phyloP scores from a whole-genome alignment of 1,140 invertebrate species.

The Lutraria rhynchaena region DNA sequence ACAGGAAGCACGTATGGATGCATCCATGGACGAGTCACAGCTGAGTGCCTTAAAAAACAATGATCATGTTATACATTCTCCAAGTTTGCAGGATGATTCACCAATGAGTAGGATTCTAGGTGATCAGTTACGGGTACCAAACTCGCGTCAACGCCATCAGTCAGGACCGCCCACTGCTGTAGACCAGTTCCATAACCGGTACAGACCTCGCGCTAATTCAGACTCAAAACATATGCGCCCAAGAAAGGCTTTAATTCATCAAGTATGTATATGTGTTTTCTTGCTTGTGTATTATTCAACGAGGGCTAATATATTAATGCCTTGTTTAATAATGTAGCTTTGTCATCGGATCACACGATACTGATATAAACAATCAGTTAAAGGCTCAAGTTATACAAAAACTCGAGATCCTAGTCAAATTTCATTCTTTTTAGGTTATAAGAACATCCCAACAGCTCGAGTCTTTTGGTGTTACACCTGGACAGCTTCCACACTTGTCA shows the following conservation, averaged over 20 bases:
- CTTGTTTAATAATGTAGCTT: too few species aligned
- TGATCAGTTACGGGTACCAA: conserved; percentile 68
- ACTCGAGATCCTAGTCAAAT: too few species aligned
- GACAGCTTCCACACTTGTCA: too few species aligned
- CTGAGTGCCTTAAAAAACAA: conserved; percentile 63
- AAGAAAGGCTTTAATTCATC: conserved; percentile 58
- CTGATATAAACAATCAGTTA: too few species aligned
- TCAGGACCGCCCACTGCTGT: conserved; percentile 68
- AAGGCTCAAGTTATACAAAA: too few species aligned
- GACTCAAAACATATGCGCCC: conserved; percentile 71
- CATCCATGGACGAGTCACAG: conserved; percentile 75
- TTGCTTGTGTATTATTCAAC: not conserved
- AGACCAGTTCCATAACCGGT: conserved; percentile 75
- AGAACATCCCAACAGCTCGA: too few species aligned
- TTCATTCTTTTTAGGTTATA: too few species aligned
- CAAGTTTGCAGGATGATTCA: conserved; percentile 54
- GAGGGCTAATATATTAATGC: too few species aligned
- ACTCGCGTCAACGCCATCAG: conserved; percentile 64
- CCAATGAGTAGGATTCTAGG: conserved; percentile 78
- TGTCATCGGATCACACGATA: too few species aligned
- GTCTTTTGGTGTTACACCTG: too few species aligned
- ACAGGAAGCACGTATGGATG: conserved; percentile 68
- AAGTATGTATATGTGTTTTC: conserved; percentile 53
- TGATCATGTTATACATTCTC: conserved; percentile 46
- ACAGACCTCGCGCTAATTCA: conserved; percentile 76